A percentile compares a stretch with the other conserved stretches of the same genome.
Evolutionary conservation across 1,140 invertebrate species (phyloP).

Genomic region (Kradibia gibbosae): DNA sequence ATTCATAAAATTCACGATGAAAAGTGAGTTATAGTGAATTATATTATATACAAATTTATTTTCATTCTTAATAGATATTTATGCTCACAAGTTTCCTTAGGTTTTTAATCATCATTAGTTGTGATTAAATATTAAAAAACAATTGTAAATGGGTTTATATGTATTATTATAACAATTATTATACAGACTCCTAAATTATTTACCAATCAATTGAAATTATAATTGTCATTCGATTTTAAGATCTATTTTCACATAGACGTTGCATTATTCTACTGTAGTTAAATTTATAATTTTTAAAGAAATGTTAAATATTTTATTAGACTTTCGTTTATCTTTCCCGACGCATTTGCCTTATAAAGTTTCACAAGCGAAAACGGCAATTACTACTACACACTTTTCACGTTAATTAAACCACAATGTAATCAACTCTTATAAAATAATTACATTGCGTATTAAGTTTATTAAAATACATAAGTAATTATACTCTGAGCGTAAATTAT

Average conservation of each 20-base stretch:
- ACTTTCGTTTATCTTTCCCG: background rate
- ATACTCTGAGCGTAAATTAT: background rate
- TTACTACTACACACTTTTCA: constrained; percentile 6
- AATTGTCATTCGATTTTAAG: background rate
- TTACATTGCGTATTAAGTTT: constrained; percentile 24
- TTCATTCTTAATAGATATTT: too few relatives aligned
- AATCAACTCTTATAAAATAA: constrained; percentile 37
- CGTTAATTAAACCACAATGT: constrained; percentile 37
- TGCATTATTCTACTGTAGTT: background rate
- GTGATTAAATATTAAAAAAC: too few relatives aligned
- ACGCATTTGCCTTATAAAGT: background rate
- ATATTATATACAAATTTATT: too few relatives aligned
- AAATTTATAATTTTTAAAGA: background rate
- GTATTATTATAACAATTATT: too few relatives aligned
- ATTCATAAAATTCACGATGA: too few relatives aligned
- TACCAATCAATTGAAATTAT: background rate
- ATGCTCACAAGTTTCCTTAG: too few relatives aligned
- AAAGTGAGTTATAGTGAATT: too few relatives aligned
- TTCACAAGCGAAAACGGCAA: background rate
- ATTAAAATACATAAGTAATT: constrained; percentile 34
- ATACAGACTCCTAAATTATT: too few relatives aligned
- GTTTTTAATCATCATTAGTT: too few relatives aligned
- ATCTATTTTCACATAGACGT: constrained; percentile 1
- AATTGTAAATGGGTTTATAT: too few relatives aligned
- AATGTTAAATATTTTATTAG: constrained; percentile 11